Base-by-base conservation (phyloP, 2,797 vertebrate genomes). In the Gymnoscopelus microlampas region DNA sequence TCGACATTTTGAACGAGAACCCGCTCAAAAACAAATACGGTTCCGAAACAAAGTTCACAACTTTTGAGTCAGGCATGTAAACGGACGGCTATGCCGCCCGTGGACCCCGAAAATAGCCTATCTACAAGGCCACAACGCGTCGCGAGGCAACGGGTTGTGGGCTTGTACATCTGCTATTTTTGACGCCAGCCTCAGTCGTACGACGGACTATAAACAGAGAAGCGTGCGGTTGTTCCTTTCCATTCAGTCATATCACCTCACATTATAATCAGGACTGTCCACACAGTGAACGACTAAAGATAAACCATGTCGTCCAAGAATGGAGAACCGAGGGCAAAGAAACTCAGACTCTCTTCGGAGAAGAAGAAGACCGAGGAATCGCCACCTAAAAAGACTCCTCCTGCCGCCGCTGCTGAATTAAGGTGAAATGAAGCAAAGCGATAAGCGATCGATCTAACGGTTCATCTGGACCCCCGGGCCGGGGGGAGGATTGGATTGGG, bases 281-380 rank as follows among this genome's bases (percentile, higher is more conserved):
- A 44, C 39, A 7, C 39, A 44, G 39, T 44, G 39, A 8, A 9
- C 8, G 4, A 8, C 5, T 39, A 5, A 39, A 39, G 7, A 5
- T 8, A 53, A 80, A 67, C 24, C 69, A 94, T 94, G 93, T 89
- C 90, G 10, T 9, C 7, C 1, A 19, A 19, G 19, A 19, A 19
- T 0, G 91, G 74, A 0, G 92, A 92, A 84, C 93, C 93, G 0
- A 88, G 80, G 86, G 89, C 92, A 13, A 94, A 94, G 85, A 95
- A 89, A 87, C 71, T 50, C 1, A 94, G 87, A 85, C 83, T 93
- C 4, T 82, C 85, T 2, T 68, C 77, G 58, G 77, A 84, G 65
- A 11, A 32, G 50, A 66, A 85, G 63, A 70, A 76, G 64, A 66
- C 60, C 2, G 26, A 29, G 11, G 75, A 84, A 61, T 63, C 71